Conservation (phyloP, 2,113 vertebrate species). For the Danionella cerebrum region DNA sequence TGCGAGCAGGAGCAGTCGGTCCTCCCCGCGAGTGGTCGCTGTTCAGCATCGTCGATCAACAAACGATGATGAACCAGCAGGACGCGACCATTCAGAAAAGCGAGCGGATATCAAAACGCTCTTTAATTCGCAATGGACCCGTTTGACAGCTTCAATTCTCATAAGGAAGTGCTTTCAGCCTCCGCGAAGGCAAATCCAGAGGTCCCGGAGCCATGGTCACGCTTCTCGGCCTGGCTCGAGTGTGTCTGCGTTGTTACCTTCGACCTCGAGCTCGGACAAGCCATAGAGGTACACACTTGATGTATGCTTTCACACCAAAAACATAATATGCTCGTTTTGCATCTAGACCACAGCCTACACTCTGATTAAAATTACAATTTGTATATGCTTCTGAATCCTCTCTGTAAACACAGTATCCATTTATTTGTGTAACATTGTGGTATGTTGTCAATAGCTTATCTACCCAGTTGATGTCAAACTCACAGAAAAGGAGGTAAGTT, state of each 20-base stretch:
- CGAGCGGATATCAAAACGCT: not conserved
- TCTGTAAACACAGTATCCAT: not conserved
- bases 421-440: not conserved
- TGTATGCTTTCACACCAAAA: not conserved
- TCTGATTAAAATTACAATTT: too few species aligned
- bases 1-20: not conserved
- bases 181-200: conserved; percentile 23
- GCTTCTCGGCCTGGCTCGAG: conserved; percentile 83
- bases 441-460: conserved; percentile 68
- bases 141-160: conserved; percentile 43
- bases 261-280: conserved; percentile 89
- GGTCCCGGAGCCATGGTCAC: conserved; percentile 63
- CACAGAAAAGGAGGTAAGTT: conserved; percentile 89
- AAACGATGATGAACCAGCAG: not conserved
- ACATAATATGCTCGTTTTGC: too few species aligned
- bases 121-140: conserved; percentile 54
- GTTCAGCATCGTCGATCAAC: not conserved
- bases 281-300: conserved; percentile 73
- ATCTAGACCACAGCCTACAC: too few species aligned
- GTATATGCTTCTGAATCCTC: too few species aligned
- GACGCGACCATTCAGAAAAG: not conserved
- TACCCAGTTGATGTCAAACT: conserved; percentile 79
- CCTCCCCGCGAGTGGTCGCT: conserved; percentile 25
- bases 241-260: conserved; percentile 90
- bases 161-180: conserved; percentile 4